Conservation (phyloP, 2,888 invertebrate species). For the Tenthredo distinguenda region DNA sequence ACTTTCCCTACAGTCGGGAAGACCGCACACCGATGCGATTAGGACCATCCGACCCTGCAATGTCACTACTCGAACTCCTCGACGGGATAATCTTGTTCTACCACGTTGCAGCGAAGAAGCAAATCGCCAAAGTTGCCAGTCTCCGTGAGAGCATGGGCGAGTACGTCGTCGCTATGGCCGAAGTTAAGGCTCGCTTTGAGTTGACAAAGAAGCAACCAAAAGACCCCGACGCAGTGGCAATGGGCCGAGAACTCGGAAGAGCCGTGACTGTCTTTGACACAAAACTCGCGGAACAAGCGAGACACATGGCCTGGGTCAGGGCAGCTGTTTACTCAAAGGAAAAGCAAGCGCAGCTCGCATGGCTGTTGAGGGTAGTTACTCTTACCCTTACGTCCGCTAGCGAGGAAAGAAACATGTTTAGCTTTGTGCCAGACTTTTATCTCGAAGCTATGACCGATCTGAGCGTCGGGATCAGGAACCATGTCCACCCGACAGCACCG, state of each 20-base stretch:
- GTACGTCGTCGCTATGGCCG: slow-evolving; percentile 82
- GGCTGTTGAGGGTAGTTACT: slow-evolving; percentile 82
- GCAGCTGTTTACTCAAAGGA: slow-evolving; percentile 84
- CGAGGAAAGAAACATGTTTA: slow-evolving; percentile 82
- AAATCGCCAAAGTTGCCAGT: slow-evolving; percentile 80
- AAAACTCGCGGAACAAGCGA: slow-evolving; percentile 81
- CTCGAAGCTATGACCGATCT: slow-evolving; percentile 84
- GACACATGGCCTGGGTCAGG: slow-evolving; percentile 86
- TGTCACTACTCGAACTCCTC: slow-evolving; percentile 82
- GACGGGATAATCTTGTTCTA: slow-evolving; percentile 86
- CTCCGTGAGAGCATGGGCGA: slow-evolving; percentile 84
- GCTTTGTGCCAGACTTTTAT: slow-evolving; percentile 88
- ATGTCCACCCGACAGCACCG: slow-evolving; percentile 84
- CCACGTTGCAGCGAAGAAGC: slow-evolving; percentile 85
- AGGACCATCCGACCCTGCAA: slow-evolving; percentile 78
- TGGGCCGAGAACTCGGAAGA: slow-evolving; percentile 80
- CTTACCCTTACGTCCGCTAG: slow-evolving; percentile 83
- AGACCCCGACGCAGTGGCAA: slow-evolving; percentile 71
- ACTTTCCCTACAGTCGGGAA: slow-evolving; percentile 65
- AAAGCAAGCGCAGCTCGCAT: slow-evolving; percentile 82
- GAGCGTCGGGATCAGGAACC: slow-evolving; percentile 83
- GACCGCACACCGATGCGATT: slow-evolving; percentile 74
- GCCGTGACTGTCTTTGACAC: slow-evolving; percentile 83
- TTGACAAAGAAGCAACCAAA: slow-evolving; percentile 69
- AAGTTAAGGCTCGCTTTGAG: slow-evolving; percentile 79